Evolutionary conservation across 1,140 invertebrate genomes (phyloP).

Genomic region (Lepidurus packardi): DNA sequence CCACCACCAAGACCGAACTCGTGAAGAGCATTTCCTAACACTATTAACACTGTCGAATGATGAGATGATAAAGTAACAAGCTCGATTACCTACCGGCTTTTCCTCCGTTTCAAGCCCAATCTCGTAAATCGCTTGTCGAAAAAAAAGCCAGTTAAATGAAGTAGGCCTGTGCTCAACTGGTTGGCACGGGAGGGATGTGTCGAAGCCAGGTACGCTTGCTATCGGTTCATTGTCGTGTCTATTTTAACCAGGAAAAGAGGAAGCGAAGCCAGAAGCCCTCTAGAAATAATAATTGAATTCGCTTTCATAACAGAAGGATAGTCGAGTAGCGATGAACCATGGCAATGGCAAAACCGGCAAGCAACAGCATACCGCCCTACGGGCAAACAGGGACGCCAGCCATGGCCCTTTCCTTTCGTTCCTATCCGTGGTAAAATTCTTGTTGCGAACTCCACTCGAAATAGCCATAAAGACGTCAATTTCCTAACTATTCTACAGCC

Average conservation of each 20-base stretch:
- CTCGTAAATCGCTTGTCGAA: not conserved
- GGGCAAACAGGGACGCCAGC: slow-evolving; percentile 8
- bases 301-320: not conserved
- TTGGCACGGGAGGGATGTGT: not conserved
- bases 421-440: not conserved
- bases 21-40: not conserved
- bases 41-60: not conserved
- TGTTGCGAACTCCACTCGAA: not conserved
- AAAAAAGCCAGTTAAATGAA: not conserved
- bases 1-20: not conserved
- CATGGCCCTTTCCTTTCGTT: slow-evolving; percentile 7
- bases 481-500: no score
- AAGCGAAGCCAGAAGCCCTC: not conserved
- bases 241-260: not conserved
- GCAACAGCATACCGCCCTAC: slow-evolving; percentile 10
- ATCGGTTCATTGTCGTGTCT: no score
- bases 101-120: not conserved
- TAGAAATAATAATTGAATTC: not conserved
- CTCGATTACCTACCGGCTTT: not conserved
- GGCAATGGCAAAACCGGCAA: slow-evolving; percentile 16
- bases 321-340: not conserved
- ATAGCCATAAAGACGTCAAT: not conserved
- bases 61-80: not conserved
- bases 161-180: not conserved
- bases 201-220: not conserved